Percentiles rank a stretch among this genome's conserved stretches.
phyloP scores from a whole-genome alignment of 2,797 vertebrate genomes.

The Rhinatrema bivittatum region DNA sequence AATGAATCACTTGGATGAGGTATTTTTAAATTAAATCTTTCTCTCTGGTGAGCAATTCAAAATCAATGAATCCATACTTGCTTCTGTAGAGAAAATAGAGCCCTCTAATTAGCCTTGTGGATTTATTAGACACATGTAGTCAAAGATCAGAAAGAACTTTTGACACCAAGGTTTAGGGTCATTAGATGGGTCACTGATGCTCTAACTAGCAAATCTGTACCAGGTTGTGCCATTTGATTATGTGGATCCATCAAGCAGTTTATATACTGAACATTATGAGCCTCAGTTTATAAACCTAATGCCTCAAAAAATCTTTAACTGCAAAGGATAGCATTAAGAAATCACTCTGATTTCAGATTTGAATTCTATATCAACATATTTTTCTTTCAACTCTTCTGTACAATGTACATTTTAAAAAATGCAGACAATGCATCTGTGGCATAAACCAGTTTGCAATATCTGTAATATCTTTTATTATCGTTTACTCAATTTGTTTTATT shows the following conservation, averaged over 20 bases:
- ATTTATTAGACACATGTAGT: slow-evolving; percentile 64
- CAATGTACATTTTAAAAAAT: no score
- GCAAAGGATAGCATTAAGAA: not conserved
- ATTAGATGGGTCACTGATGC: slow-evolving; percentile 56
- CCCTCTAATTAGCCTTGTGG: slow-evolving; percentile 39
- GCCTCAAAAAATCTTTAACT: not conserved
- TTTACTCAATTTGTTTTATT: no score
- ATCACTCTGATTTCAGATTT: not conserved
- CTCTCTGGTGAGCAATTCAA: slow-evolving; percentile 60
- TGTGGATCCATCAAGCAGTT: slow-evolving; percentile 26
- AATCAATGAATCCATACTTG: slow-evolving; percentile 70
- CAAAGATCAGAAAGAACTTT: slow-evolving; percentile 65
- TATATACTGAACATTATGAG: slow-evolving; percentile 30
- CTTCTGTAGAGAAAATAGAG: slow-evolving; percentile 57
- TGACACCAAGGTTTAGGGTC: slow-evolving; percentile 68
- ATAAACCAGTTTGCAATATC: no score
- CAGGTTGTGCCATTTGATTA: slow-evolving; percentile 37
- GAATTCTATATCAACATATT: not conserved
- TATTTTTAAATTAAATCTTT: slow-evolving; percentile 63
- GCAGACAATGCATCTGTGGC: no score
- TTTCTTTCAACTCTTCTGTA: not conserved
- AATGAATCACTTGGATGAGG: slow-evolving; percentile 35
- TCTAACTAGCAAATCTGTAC: slow-evolving; percentile 51
- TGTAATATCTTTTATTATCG: no score
- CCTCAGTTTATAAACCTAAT: not conserved